A percentile compares a stretch with the other conserved stretches of the same genome.
These are phyloP conservation scores for Notocelia uddmanniana DNA, from an alignment of 2,888 invertebrate genomes.

Conservation along the genomic window DNA sequence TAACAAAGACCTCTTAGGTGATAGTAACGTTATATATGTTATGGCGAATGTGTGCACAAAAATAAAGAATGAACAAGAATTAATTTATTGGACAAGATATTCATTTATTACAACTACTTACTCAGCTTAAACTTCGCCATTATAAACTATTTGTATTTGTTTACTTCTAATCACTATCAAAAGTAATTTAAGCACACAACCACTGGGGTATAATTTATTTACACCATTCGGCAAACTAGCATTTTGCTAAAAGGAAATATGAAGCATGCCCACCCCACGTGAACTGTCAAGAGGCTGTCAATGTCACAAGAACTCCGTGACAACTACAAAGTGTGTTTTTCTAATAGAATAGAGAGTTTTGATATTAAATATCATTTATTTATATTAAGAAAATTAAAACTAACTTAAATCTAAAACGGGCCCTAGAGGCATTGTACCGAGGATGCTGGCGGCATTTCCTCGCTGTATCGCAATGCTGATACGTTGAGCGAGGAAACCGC, in stretches of 20 bases:
- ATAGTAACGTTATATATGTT: neutral
- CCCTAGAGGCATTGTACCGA: too few species aligned
- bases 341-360: neutral
- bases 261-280: slow-evolving; percentile 23
- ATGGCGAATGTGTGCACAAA: neutral
- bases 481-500: too few species aligned
- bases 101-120: slow-evolving; percentile 58
- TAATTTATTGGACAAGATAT: neutral
- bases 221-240: slow-evolving; percentile 22
- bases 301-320: slow-evolving; percentile 28
- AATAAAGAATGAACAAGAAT: neutral
- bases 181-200: slow-evolving; percentile 11
- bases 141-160: slow-evolving; percentile 1
- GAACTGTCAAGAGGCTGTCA: slow-evolving; percentile 32
- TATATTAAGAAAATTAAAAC: too few species aligned
- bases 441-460: too few species aligned
- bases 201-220: slow-evolving; percentile 30
- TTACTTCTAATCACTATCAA: slow-evolving; percentile 13
- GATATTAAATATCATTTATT: too few species aligned
- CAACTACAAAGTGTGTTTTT: slow-evolving; percentile 5
- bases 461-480: too few species aligned
- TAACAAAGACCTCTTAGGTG: neutral
- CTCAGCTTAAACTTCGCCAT: slow-evolving; percentile 80
- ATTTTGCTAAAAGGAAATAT: slow-evolving; percentile 41
- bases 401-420: too few species aligned